Evolutionary conservation across 2,797 vertebrate species (phyloP).

Genomic region (Myotis vivesi): DNA sequence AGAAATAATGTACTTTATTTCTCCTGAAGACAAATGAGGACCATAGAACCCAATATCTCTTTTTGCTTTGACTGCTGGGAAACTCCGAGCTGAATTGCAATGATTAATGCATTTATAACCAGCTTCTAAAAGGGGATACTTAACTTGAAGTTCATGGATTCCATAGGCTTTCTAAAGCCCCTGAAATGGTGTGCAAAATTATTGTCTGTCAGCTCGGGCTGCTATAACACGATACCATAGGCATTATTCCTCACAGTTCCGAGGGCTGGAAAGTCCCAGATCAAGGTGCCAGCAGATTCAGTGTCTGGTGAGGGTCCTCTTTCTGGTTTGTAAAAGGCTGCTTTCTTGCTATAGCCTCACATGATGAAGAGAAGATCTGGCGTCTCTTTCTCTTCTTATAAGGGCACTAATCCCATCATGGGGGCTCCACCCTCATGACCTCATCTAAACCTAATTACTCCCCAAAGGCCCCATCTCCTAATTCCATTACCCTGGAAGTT

Average conservation of each 20-base stretch:
- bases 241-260: background rate
- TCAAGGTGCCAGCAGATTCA: background rate
- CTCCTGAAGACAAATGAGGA: background rate
- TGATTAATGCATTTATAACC: background rate
- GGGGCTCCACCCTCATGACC: too few species aligned
- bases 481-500: fast-evolving
- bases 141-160: background rate
- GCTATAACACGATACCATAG: background rate
- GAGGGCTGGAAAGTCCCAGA: background rate
- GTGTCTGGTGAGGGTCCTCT: background rate
- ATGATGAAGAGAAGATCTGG: background rate
- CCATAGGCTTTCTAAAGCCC: background rate
- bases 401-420: background rate
- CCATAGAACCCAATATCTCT: background rate
- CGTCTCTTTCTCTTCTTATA: background rate
- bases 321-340: background rate
- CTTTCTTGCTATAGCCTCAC: background rate
- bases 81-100: background rate
- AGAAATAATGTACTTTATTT: background rate
- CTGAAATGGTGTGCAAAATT: background rate
- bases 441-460: background rate
- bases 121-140: background rate
- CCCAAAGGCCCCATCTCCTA: background rate
- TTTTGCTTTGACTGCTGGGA: constrained; percentile 29
- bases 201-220: background rate